Conservation (phyloP, 1,140 invertebrate species). For the Drosophila kohkoa region DNA sequence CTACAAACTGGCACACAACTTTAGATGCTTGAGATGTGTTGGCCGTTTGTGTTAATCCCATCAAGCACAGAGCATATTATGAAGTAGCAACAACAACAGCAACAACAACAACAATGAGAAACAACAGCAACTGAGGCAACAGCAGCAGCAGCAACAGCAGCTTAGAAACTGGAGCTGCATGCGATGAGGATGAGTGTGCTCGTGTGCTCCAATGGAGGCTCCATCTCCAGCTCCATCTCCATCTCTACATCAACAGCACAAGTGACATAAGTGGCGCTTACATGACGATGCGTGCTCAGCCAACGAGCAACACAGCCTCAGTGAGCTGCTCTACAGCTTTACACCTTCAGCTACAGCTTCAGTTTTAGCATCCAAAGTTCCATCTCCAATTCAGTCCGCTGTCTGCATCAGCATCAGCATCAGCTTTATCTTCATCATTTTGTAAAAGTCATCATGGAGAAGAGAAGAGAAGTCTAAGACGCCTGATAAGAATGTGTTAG, state of each 20-base stretch:
- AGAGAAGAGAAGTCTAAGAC: constrained; percentile 5
- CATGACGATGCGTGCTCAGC: constrained; percentile 81
- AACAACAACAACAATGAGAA: constrained; percentile 58
- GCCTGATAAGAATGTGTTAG: constrained; percentile 73
- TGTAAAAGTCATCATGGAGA: constrained; percentile 68
- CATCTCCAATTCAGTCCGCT: background rate
- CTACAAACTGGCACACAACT: constrained; percentile 78
- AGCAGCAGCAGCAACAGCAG: constrained; percentile 41
- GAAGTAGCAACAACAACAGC: constrained; percentile 73
- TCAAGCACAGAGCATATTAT: constrained; percentile 75
- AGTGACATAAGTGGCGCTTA: constrained; percentile 84
- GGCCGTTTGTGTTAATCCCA: constrained; percentile 82
- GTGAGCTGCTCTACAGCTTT: constrained; percentile 35
- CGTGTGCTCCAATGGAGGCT: constrained; percentile 48
- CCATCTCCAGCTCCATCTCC: constrained; percentile 61
- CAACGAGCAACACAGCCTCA: constrained; percentile 65
- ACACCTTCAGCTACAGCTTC: constrained; percentile 46
- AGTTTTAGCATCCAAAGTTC: constrained; percentile 28
- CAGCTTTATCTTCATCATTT: constrained; percentile 68
- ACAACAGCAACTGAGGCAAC: constrained; percentile 42
- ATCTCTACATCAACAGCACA: constrained; percentile 83
- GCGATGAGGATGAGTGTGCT: constrained; percentile 36
- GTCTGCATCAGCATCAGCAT: constrained; percentile 5
- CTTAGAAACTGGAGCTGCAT: constrained; percentile 72
- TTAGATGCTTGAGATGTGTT: constrained; percentile 80